phyloP scores from a whole-genome alignment of 2,797 vertebrate genomes.

The Cossypha dichroa region DNA sequence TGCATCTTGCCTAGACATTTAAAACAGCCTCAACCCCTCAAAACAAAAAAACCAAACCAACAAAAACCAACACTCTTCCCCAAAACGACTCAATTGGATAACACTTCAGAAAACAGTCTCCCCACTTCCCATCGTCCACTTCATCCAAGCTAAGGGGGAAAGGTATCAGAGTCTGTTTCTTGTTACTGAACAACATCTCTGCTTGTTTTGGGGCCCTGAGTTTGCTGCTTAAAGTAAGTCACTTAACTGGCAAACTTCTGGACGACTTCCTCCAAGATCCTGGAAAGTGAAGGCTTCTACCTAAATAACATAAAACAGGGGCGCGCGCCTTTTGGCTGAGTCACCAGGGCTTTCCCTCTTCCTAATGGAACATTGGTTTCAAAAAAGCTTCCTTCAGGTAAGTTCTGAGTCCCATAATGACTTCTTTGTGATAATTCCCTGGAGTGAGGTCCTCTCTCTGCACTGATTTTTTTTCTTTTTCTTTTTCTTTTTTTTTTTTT shows the following conservation, averaged over 20 bases:
- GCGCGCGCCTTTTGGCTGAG: conserved; percentile 82
- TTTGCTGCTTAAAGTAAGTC: conserved; percentile 79
- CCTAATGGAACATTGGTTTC: conserved; percentile 83
- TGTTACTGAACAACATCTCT: conserved; percentile 90
- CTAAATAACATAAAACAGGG: conserved; percentile 81
- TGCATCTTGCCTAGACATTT: conserved; percentile 86
- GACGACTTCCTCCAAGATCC: conserved; percentile 83
- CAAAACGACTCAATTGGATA: conserved; percentile 77
- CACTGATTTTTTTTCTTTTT: conserved; percentile 60
- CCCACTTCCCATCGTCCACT: conserved; percentile 62
- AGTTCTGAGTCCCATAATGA: conserved; percentile 76
- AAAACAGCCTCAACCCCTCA: conserved; percentile 58
- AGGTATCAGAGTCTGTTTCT: conserved; percentile 92
- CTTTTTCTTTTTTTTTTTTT: neutral
- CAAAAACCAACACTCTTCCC: conserved; percentile 19
- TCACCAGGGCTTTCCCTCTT: conserved; percentile 84
- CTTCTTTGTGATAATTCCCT: conserved; percentile 69
- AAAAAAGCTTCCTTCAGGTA: conserved; percentile 83
- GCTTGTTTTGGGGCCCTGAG: conserved; percentile 85
- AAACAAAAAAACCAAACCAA: neutral
- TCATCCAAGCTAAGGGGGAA: conserved; percentile 72
- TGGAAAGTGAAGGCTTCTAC: conserved; percentile 84
- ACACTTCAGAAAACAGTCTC: conserved; percentile 75
- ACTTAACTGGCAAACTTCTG: conserved; percentile 80
- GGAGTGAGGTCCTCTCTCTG: conserved; percentile 73